Percentiles rank a stretch among this genome's conserved stretches.
phyloP scores from a whole-genome alignment of 2,797 vertebrate genomes.

The Phataginus tetradactyla region DNA sequence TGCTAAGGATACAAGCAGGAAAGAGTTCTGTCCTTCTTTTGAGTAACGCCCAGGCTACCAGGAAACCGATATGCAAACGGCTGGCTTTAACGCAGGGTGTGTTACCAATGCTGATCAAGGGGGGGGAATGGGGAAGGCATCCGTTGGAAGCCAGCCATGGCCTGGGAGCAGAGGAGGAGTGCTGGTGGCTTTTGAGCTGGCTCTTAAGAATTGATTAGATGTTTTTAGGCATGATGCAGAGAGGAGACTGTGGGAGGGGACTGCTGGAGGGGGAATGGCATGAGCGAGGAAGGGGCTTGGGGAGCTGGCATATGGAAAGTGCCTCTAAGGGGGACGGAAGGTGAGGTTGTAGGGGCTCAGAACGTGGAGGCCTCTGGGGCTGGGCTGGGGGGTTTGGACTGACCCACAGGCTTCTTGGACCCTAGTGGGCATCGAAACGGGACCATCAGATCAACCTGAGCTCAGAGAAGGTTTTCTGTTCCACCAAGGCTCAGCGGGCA shows the following conservation, averaged over 20 bases:
- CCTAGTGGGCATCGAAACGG: no score
- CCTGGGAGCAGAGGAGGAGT: not conserved
- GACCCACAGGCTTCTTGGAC: no score
- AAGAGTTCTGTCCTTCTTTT: not conserved
- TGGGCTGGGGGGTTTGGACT: not conserved
- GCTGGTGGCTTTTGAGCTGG: not conserved
- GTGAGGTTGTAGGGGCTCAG: not conserved
- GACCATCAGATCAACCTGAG: no score
- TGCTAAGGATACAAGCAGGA: not conserved
- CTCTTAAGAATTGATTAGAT: not conserved
- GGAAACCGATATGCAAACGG: not conserved
- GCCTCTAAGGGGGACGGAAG: no score
- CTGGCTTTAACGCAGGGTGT: not conserved
- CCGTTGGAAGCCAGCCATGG: not conserved
- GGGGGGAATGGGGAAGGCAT: no score
- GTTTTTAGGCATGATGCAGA: no score
- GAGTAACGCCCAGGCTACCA: not conserved
- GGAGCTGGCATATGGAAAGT: not conserved
- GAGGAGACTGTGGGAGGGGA: no score
- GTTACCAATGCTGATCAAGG: not conserved
- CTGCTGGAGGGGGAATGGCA: fast-evolving
- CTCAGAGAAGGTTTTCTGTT: not conserved
- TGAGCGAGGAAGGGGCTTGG: not conserved
- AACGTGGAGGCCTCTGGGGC: fast-evolving
- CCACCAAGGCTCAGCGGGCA: not conserved